Percentiles rank a stretch among this genome's conserved stretches.
Conservation (phyloP, 2,888 invertebrate species). For the Drosophila nigricruria region DNA sequence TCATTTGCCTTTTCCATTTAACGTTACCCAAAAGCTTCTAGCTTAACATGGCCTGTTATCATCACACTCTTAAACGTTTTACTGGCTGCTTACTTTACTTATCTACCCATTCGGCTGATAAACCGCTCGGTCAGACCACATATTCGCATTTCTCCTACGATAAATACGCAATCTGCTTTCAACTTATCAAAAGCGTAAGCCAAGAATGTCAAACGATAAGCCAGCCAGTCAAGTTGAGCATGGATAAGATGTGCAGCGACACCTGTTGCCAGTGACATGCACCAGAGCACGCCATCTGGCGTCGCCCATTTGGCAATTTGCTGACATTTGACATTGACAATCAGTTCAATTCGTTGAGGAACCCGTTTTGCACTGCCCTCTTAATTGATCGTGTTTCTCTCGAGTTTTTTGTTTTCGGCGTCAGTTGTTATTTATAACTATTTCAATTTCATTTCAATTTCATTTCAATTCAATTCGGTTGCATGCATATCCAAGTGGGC, state of each 20-base stretch:
- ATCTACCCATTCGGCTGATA: neutral
- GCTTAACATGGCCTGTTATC: neutral
- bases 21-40: neutral
- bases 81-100: neutral
- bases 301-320: neutral
- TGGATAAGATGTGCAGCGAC: conserved; percentile 5
- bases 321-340: conserved; percentile 67
- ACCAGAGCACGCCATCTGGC: conserved; percentile 22
- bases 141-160: neutral
- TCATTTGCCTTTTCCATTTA: neutral
- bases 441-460: conserved; percentile 53
- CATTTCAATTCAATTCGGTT: conserved; percentile 42
- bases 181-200: conserved; percentile 11
- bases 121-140: neutral
- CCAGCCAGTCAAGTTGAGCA: neutral
- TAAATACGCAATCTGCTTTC: conserved; percentile 4
- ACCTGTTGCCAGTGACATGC: conserved; percentile 9
- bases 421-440: conserved; percentile 64
- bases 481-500: conserved; percentile 71
- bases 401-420: conserved; percentile 38
- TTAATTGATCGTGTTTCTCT: conserved; percentile 57
- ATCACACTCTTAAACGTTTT: neutral
- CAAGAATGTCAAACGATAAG: conserved; percentile 23
- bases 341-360: conserved; percentile 64
- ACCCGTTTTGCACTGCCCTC: conserved; percentile 67